Evolutionary conservation across 2,888 invertebrate genomes (phyloP).

Genomic region (Scaptomyza caliginosa): DNA sequence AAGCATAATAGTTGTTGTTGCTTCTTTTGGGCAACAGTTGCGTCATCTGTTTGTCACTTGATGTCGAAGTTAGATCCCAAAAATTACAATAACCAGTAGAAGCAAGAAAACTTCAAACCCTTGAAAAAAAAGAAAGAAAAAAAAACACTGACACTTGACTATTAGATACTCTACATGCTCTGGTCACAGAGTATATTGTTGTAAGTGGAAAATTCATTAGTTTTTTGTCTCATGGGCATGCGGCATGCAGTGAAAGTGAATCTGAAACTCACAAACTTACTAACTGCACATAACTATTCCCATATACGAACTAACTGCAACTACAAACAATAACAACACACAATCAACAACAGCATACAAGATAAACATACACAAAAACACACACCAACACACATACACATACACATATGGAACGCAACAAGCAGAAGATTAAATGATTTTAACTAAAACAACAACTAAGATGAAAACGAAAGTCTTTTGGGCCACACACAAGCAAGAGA

Average conservation of each 20-base stretch:
- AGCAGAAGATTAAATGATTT: conserved; percentile 50
- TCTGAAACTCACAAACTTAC: conserved; percentile 15
- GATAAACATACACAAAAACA: not conserved
- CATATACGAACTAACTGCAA: conserved; percentile 44
- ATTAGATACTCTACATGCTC: no score
- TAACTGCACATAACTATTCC: conserved; percentile 41
- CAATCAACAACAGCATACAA: conserved; percentile 11
- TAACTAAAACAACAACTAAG: conserved; percentile 52
- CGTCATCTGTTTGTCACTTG: conserved; percentile 52
- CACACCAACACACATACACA: not conserved
- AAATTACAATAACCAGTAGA: conserved; percentile 16
- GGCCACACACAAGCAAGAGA: conserved; percentile 26
- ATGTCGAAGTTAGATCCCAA: conserved; percentile 25
- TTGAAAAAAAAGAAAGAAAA: not conserved
- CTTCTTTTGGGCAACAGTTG: conserved; percentile 36
- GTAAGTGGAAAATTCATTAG: conserved; percentile 10
- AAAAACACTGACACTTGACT: no score
- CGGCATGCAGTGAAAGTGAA: conserved; percentile 46
- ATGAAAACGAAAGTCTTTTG: conserved; percentile 47
- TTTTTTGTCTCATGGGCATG: not conserved
- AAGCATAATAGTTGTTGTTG: conserved; percentile 29
- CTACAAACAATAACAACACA: conserved; percentile 37
- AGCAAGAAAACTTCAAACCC: conserved; percentile 15
- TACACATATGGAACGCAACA: conserved; percentile 18
- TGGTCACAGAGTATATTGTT: conserved; percentile 11